Percentiles rank a stretch among this genome's conserved stretches.
Evolutionary conservation across 2,888 invertebrate genomes (phyloP).

Genomic region (Dinocampus coccinellae): DNA sequence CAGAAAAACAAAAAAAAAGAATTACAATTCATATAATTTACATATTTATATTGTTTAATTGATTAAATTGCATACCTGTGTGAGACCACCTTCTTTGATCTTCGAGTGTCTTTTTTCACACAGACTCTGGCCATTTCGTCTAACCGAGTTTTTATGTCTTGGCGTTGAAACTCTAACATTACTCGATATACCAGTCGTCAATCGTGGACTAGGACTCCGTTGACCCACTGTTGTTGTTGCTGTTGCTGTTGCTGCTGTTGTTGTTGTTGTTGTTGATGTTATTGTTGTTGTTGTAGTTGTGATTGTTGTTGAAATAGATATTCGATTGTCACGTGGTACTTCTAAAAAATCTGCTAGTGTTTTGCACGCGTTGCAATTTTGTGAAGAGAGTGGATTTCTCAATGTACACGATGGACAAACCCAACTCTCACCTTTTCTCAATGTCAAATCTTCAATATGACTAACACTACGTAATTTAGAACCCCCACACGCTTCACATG

Average conservation of each 20-base stretch:
- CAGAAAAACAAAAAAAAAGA: no score
- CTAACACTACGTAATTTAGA: slow-evolving; percentile 80
- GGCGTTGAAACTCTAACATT: slow-evolving; percentile 63
- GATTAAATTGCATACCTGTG: slow-evolving; percentile 50
- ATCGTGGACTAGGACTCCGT: slow-evolving; percentile 64
- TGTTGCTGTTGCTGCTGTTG: no score
- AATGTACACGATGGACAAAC: slow-evolving; percentile 80
- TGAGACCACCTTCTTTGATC: slow-evolving; percentile 52
- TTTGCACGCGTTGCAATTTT: slow-evolving; percentile 83
- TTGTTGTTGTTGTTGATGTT: no score
- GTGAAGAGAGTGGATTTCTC: slow-evolving; percentile 80
- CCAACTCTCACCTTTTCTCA: slow-evolving; percentile 82
- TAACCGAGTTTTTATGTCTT: slow-evolving; percentile 64
- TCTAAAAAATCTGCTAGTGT: slow-evolving; percentile 71
- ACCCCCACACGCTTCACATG: slow-evolving; percentile 91
- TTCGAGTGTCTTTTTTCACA: slow-evolving; percentile 60
- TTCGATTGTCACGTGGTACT: slow-evolving; percentile 58
- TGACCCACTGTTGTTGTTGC: slow-evolving; percentile 50
- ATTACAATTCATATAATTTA: no score
- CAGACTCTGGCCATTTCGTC: slow-evolving; percentile 57
- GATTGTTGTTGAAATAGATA: not conserved
- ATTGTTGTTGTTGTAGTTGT: no score
- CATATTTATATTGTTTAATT: not conserved
- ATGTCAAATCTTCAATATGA: slow-evolving; percentile 76
- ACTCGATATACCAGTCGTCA: slow-evolving; percentile 50